Percentiles rank a stretch among this genome's conserved stretches.
Conservation (phyloP, 2,113 vertebrate genomes). For the Oryzias celebensis region DNA sequence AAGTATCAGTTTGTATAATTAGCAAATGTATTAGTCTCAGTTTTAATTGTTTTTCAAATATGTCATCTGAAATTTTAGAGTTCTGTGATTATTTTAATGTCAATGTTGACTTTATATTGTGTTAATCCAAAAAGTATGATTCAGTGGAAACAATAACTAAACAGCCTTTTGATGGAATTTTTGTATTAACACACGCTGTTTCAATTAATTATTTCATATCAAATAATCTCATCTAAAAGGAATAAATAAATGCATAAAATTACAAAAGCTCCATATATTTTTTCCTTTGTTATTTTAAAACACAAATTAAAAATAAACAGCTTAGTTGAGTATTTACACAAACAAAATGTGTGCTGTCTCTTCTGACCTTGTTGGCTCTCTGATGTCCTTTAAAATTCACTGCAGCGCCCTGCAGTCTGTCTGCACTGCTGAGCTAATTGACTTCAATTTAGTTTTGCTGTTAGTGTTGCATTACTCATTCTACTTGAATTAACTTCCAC, state of each 20-base stretch:
- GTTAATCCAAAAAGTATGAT: no score
- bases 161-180: background rate
- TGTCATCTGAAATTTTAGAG: no score
- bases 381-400: conserved; percentile 40
- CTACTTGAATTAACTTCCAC: conserved; percentile 69
- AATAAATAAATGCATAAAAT: no score
- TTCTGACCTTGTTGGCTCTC: conserved; percentile 59
- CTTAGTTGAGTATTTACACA: background rate
- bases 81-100: no score
- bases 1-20: no score
- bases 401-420: conserved; percentile 68
- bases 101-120: no score
- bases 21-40: no score
- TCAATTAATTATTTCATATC: background rate
- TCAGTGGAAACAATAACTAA: background rate
- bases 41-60: no score
- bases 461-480: conserved; percentile 70
- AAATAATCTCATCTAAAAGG: background rate
- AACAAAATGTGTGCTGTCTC: conserved; percentile 3
- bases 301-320: no score
- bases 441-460: conserved; percentile 59
- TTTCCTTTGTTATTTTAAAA: background rate
- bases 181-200: background rate
- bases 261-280: no score
- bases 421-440: conserved; percentile 63